Evolutionary conservation across 2,888 invertebrate species (phyloP), one percentile per base, ranked within the genome.

Genomic region (Salticus scenicus): DNA sequence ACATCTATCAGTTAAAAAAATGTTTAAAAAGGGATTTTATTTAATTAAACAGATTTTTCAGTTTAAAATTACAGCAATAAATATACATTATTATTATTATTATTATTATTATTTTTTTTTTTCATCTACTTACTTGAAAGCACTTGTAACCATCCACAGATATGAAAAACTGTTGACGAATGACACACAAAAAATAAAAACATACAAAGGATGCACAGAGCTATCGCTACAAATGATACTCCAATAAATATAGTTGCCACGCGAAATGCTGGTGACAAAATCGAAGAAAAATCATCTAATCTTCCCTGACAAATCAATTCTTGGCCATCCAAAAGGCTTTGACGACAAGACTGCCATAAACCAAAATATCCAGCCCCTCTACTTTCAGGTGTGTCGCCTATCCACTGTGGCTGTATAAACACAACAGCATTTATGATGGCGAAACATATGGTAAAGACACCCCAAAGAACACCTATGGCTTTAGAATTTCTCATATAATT

Each of bases 401-500:
- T 94, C 97, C 97, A 96, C 92, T 97, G 95, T 86, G 90, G 98
- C 87, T 98, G 98, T 82, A 98, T 95, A 91, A 99, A 98, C 5
- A 97, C 96, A 33, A 99, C 97, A 89, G 96, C 94, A 90, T 96
- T 95, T 90, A 99, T 97, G 90, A 99, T 97, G 88, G 97, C 97
- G 91, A 97, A 98, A 92, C 98, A 98, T 91, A 98, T 96, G 89
- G 97, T 97, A 92, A 99, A 98, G 91, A 99, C 96, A 87, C 96
- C 98, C 99, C 99, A 99, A 89, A 98, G 93, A 87, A 98, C 98
- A 76, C 97, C 98, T 88, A 99, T 97, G 72, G 98, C 98, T 81
- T 91, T 89, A 73, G 92, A 91, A 90, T 92, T 92, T 31, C 88
- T 66, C 81, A 89, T 78, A 14, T 87, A 87, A 31, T 78, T 87